phyloP scores from a whole-genome alignment of 2,113 vertebrate genomes.

The Centropus bengalensis region DNA sequence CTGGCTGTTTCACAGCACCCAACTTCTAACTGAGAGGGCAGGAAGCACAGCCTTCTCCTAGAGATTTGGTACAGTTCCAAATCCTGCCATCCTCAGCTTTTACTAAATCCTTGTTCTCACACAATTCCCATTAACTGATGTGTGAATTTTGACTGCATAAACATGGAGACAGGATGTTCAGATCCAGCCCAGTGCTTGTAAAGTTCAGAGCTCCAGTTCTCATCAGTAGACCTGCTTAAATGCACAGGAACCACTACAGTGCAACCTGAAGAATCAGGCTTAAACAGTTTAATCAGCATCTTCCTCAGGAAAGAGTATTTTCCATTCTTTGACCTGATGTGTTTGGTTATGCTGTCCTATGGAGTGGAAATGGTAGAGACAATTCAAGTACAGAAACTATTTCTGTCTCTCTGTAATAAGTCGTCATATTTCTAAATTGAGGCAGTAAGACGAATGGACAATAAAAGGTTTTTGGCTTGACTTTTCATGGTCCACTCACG shows the following conservation, averaged over 20 bases:
- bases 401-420: conserved; percentile 6
- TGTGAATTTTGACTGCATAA: conserved; percentile 24
- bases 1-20: conserved; percentile 16
- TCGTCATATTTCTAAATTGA: not conserved
- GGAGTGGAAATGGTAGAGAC: not conserved
- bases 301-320: not conserved
- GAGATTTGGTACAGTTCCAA: conserved; percentile 26
- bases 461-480: not conserved
- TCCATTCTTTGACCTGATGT: not conserved
- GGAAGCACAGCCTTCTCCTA: conserved; percentile 21
- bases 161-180: not conserved
- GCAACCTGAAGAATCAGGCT: not conserved
- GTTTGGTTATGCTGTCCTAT: not conserved
- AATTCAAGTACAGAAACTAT: not conserved
- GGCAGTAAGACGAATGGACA: not conserved
- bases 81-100: conserved; percentile 29
- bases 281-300: not conserved
- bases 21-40: conserved; percentile 44
- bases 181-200: not conserved
- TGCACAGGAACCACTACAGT: not conserved
- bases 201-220: not conserved
- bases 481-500: not conserved
- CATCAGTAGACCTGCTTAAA: not conserved
- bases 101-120: conserved; percentile 42
- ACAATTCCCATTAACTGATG: conserved; percentile 27